phyloP scores from a whole-genome alignment of 2,797 vertebrate genomes.

The Odontamblyopus rebecca region DNA sequence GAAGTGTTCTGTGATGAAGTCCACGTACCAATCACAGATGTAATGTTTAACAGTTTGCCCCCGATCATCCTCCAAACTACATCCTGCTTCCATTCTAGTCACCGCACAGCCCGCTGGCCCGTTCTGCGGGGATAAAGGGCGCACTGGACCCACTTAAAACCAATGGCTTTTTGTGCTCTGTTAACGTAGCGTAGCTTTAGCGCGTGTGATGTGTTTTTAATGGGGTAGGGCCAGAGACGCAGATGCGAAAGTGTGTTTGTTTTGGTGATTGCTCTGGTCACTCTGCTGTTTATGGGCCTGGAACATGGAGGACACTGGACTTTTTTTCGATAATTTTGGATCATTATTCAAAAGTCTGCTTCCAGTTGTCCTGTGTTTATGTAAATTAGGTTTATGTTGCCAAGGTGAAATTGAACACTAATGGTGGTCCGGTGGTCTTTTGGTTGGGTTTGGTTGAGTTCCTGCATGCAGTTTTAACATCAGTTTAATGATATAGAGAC shows the following conservation, averaged over 20 bases:
- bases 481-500: not conserved
- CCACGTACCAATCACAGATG: not conserved
- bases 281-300: slow-evolving; percentile 35
- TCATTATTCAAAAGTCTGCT: slow-evolving; percentile 36
- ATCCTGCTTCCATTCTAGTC: slow-evolving; percentile 47
- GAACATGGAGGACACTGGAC: slow-evolving; percentile 29
- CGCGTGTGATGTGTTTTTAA: slow-evolving; percentile 70
- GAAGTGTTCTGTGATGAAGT: not conserved
- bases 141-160: slow-evolving; percentile 73
- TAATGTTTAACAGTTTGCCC: slow-evolving; percentile 47
- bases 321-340: slow-evolving; percentile 42
- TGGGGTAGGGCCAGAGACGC: slow-evolving; percentile 59
- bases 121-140: slow-evolving; percentile 50
- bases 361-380: slow-evolving; percentile 35
- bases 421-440: not conserved
- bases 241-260: slow-evolving; percentile 64
- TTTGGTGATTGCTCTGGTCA: slow-evolving; percentile 55
- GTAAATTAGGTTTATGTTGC: not conserved
- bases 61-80: slow-evolving; percentile 42
- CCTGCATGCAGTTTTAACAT: not conserved
- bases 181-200: slow-evolving; percentile 54
- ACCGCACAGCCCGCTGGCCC: slow-evolving; percentile 38
- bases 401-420: not conserved
- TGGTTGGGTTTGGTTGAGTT: not conserved
- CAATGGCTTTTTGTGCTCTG: slow-evolving; percentile 57